Conservation (phyloP, 2,888 invertebrate genomes). For the Nemotelus nigrinus region DNA sequence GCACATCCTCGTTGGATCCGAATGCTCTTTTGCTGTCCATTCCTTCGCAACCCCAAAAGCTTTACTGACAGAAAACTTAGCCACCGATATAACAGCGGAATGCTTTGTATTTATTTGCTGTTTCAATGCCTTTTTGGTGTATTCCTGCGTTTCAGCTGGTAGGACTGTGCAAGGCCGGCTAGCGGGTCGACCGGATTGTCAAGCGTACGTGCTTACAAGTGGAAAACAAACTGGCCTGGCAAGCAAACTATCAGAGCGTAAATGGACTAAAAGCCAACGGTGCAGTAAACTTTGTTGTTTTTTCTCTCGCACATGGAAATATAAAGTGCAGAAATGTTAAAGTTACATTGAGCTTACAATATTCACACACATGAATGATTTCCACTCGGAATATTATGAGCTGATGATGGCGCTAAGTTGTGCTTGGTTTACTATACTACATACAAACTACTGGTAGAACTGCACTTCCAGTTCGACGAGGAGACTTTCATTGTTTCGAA, state of each 20-base stretch:
- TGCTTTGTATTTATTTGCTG: neutral
- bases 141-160: constrained; percentile 5
- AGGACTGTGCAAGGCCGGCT: constrained; percentile 6
- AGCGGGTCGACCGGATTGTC: neutral
- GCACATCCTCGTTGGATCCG: too few species aligned
- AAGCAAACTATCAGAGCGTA: constrained; percentile 41
- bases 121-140: neutral
- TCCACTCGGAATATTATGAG: neutral
- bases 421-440: neutral
- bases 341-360: constrained; percentile 23
- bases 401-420: neutral
- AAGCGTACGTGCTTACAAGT: neutral
- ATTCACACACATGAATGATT: constrained; percentile 36
- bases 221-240: constrained; percentile 4
- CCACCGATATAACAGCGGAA: neutral
- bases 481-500: constrained; percentile 38
- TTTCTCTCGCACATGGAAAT: constrained; percentile 1
- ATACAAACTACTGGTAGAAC: too few species aligned
- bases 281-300: constrained; percentile 21
- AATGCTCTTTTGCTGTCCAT: too few species aligned
- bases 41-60: constrained; percentile 1
- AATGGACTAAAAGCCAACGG: constrained; percentile 32
- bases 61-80: constrained; percentile 1
- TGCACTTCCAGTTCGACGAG: too few species aligned
- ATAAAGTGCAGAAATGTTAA: constrained; percentile 34